Conservation (phyloP, 2,888 invertebrate species). For the Epirrhoe alternata region DNA sequence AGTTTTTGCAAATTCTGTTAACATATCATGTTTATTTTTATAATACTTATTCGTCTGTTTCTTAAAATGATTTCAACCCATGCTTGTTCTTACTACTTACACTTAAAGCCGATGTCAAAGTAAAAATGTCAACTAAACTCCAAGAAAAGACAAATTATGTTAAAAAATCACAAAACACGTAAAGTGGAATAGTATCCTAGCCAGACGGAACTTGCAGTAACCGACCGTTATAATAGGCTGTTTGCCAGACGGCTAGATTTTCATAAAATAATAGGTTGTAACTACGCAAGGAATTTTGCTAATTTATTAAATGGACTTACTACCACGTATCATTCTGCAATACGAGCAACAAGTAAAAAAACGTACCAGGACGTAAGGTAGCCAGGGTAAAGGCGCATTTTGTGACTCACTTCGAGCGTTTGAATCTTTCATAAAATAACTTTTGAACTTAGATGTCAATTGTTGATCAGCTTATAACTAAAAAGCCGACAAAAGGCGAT, state of each 20-base stretch:
- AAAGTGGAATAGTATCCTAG: conserved; percentile 5
- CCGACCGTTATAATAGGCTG: conserved; percentile 11
- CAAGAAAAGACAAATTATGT: not conserved
- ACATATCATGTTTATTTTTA: too few relatives aligned
- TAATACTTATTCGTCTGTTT: not conserved
- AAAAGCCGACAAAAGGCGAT: not conserved
- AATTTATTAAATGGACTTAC: conserved; percentile 6
- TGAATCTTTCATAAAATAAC: too few relatives aligned
- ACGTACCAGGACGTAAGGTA: not conserved
- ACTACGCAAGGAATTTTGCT: conserved; percentile 9
- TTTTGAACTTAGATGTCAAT: not conserved
- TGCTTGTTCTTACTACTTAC: not conserved
- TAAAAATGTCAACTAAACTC: not conserved
- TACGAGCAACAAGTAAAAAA: not conserved
- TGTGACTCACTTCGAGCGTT: too few relatives aligned
- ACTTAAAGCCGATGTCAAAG: not conserved
- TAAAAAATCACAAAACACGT: conserved; percentile 7
- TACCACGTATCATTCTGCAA: not conserved
- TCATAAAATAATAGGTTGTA: conserved; percentile 10
- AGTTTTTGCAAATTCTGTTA: too few relatives aligned
- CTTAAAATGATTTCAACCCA: not conserved
- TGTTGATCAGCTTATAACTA: not conserved
- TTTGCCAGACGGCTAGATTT: conserved; percentile 13
- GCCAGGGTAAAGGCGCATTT: too few relatives aligned
- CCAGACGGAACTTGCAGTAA: conserved; percentile 10